phyloP scores from a whole-genome alignment of 2,888 invertebrate genomes.

The Hirtodrosophila cameraria region DNA sequence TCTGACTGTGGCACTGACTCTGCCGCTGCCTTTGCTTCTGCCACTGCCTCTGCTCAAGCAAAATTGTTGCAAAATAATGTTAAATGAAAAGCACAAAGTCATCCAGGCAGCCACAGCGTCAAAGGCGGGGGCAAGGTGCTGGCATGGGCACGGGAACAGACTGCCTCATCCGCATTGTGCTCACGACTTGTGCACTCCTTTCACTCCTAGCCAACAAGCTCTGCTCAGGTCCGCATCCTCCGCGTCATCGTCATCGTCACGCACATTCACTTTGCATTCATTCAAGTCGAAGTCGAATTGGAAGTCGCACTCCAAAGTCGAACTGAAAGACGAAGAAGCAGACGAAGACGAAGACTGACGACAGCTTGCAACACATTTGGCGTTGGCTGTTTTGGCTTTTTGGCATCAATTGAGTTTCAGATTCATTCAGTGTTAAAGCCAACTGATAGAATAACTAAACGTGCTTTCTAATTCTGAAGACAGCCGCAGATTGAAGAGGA shows the following conservation, averaged over 20 bases:
- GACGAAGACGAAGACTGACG: slow-evolving; percentile 24
- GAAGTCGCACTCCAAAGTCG: slow-evolving; percentile 1
- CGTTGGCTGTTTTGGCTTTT: slow-evolving; percentile 29
- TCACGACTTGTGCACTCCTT: slow-evolving; percentile 24
- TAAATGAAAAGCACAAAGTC: slow-evolving; percentile 80
- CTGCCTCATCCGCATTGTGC: slow-evolving; percentile 40
- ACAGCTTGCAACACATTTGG: slow-evolving; percentile 45
- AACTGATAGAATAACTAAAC: slow-evolving; percentile 37
- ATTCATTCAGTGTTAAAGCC: slow-evolving; percentile 53
- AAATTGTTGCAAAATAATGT: slow-evolving; percentile 77
- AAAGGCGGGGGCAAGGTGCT: neutral
- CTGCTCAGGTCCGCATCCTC: slow-evolving; percentile 29
- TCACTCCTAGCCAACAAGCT: neutral
- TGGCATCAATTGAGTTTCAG: slow-evolving; percentile 62
- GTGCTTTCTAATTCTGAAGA: slow-evolving; percentile 40
- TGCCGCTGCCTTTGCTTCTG: slow-evolving; percentile 10
- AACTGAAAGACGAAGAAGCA: slow-evolving; percentile 13
- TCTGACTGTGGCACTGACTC: neutral
- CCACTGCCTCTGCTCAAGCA: slow-evolving; percentile 22
- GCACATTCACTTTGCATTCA: slow-evolving; percentile 79
- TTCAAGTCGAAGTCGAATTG: slow-evolving; percentile 48
- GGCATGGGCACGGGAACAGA: slow-evolving; percentile 3
- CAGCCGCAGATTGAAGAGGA: slow-evolving; percentile 8
- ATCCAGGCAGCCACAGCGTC: slow-evolving; percentile 47
- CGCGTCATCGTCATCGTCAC: slow-evolving; percentile 66